phyloP scores from a whole-genome alignment of 2,888 invertebrate species.

The Eustalomyia histrio region DNA sequence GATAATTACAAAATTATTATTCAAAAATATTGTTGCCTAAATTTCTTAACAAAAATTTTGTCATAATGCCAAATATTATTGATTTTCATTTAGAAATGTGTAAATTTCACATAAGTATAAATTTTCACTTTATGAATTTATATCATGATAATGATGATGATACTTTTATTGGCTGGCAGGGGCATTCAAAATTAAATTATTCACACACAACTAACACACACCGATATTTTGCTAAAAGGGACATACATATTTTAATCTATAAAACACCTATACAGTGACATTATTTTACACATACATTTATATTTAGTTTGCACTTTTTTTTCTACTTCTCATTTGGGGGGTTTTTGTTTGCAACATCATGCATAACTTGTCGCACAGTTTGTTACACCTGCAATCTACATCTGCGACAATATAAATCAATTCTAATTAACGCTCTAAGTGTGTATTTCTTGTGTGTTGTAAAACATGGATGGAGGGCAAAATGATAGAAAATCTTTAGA shows the following conservation, averaged over 20 bases:
- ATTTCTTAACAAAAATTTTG: neutral
- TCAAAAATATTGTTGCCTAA: neutral
- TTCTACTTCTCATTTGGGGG: neutral
- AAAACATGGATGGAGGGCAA: neutral
- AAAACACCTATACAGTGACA: neutral
- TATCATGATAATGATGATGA: neutral
- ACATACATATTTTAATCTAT: neutral
- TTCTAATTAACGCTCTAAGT: constrained; percentile 60
- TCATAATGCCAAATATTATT: constrained; percentile 4
- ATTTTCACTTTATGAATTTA: neutral
- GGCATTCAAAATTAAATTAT: neutral
- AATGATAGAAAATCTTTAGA: neutral
- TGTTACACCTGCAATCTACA: constrained; percentile 37
- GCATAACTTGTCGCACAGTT: neutral
- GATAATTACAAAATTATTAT: too few species aligned
- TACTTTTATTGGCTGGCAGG: neutral
- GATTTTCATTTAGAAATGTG: neutral
- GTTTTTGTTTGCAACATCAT: neutral
- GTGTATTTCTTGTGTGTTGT: constrained; percentile 14
- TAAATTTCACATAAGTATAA: neutral
- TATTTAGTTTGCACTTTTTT: too few species aligned
- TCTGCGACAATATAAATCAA: constrained; percentile 61
- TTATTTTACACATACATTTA: neutral
- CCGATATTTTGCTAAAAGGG: neutral
- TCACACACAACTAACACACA: neutral